phyloP scores from a whole-genome alignment of 2,113 vertebrate genomes.

The Campylomormyrus numenius region DNA sequence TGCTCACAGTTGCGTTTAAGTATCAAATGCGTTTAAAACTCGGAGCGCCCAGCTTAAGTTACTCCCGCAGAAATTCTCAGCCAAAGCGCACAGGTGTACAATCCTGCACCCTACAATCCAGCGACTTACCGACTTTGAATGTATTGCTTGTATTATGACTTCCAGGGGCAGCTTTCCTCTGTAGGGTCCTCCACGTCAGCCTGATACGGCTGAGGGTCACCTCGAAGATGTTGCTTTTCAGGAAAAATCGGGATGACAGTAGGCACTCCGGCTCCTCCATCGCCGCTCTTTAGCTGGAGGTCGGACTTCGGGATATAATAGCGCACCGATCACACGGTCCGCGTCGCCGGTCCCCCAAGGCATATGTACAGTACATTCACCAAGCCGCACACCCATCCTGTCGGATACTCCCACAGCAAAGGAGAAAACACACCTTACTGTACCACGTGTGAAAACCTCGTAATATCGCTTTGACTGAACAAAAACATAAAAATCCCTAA shows the following conservation, averaged over 20 bases:
- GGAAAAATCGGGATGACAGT: slow-evolving; percentile 16
- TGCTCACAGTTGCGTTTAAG: background rate
- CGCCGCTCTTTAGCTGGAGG: background rate
- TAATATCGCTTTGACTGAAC: background rate
- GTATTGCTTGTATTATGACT: background rate
- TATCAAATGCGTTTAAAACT: background rate
- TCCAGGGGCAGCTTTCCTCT: background rate
- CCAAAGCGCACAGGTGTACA: background rate
- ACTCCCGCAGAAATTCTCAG: background rate
- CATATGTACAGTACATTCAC: background rate
- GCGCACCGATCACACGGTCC: background rate
- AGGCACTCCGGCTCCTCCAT: slow-evolving; percentile 26
- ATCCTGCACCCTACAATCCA: background rate
- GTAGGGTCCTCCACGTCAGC: slow-evolving; percentile 23
- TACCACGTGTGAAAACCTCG: background rate
- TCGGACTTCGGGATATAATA: background rate
- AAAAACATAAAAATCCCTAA: background rate
- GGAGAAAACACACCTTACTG: background rate
- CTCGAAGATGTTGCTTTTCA: slow-evolving; percentile 18
- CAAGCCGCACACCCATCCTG: background rate
- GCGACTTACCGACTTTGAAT: background rate
- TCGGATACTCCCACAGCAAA: background rate
- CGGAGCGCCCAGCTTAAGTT: background rate
- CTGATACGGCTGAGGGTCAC: slow-evolving; percentile 15
- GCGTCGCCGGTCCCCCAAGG: background rate